These are phyloP conservation scores for Andrena haemorrhoa DNA, from an alignment of 2,888 invertebrate species.

Conservation along the genomic window DNA sequence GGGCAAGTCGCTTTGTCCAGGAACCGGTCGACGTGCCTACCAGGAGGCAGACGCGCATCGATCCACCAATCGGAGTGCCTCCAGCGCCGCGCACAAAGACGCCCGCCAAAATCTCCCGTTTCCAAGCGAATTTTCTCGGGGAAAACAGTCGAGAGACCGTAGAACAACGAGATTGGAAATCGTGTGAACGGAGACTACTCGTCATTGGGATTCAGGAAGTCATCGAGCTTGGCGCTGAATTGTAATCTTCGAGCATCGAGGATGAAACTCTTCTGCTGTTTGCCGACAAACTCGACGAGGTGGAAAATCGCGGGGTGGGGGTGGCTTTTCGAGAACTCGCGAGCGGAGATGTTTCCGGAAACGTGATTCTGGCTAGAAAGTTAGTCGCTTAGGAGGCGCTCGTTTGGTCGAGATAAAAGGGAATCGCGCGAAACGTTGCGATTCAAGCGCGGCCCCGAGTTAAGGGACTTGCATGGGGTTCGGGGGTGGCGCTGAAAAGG, in stretches of 20 bases:
- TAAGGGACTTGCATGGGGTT: constrained; percentile 16
- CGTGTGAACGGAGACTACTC: neutral
- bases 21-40: constrained; percentile 76
- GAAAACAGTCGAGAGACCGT: neutral
- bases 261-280: too few species aligned
- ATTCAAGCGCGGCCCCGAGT: constrained; percentile 18
- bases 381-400: constrained; percentile 3
- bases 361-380: neutral
- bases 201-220: neutral
- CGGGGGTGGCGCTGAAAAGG: constrained; percentile 31
- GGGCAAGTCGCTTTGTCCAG: constrained; percentile 75
- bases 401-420: constrained; percentile 11
- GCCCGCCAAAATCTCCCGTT: constrained; percentile 28
- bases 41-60: constrained; percentile 72
- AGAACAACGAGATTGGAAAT: constrained; percentile 23
- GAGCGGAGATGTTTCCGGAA: neutral
- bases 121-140: constrained; percentile 19
- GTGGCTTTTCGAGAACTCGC: neutral
- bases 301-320: neutral
- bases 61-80: constrained; percentile 68
- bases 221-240: neutral
- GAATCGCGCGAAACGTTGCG: constrained; percentile 31
- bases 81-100: constrained; percentile 36
- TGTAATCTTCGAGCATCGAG: neutral
- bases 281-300: neutral